A percentile compares a stretch with the other conserved stretches of the same genome.
phyloP scores from a whole-genome alignment of 2,797 vertebrate genomes.

The Manis crassicaudata region DNA sequence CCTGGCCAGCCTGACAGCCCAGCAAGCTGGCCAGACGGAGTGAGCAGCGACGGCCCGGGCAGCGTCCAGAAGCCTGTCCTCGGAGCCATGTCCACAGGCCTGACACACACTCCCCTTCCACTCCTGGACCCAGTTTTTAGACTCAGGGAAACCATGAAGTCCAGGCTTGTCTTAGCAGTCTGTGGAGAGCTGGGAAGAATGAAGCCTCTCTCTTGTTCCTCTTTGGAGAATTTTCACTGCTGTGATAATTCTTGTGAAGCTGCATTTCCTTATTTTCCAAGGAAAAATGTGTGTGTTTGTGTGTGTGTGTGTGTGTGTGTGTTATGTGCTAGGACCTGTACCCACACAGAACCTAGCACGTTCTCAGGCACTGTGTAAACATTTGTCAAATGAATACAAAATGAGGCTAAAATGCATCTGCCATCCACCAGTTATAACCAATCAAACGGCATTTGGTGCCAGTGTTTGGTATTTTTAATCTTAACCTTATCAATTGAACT shows the following conservation, averaged over 20 bases:
- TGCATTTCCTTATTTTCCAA: background rate
- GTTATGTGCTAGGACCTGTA: background rate
- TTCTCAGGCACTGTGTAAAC: background rate
- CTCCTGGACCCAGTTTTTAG: background rate
- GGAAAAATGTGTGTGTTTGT: background rate
- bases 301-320: background rate
- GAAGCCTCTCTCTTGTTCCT: background rate
- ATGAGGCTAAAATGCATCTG: background rate
- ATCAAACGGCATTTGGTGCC: background rate
- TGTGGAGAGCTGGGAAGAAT: background rate
- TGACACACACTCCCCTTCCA: background rate
- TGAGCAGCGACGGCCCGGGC: background rate
- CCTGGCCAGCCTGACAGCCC: background rate
- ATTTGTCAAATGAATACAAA: background rate
- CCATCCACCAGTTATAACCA: background rate
- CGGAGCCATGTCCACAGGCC: background rate
- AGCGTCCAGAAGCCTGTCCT: background rate
- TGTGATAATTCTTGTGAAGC: background rate
- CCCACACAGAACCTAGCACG: background rate
- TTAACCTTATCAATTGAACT: background rate
- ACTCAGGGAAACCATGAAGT: background rate
- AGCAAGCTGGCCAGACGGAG: background rate
- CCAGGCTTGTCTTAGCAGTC: background rate
- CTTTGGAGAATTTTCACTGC: background rate
- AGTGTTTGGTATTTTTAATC: background rate